These are phyloP conservation scores for Lepidurus couesii DNA, from an alignment of 1,140 invertebrate genomes.

Conservation along the genomic window DNA sequence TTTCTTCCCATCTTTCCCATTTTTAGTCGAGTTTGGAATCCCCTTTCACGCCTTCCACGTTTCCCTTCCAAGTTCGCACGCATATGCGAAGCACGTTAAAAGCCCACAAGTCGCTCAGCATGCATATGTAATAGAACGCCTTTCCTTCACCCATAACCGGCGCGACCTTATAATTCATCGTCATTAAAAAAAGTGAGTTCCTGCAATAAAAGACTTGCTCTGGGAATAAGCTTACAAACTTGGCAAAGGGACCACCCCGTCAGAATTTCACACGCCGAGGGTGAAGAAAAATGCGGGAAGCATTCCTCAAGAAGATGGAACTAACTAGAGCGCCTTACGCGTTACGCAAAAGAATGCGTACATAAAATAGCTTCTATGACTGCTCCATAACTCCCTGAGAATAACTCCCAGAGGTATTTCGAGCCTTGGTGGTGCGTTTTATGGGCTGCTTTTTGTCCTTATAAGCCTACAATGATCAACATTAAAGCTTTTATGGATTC, in stretches of 20 bases:
- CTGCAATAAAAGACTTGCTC: constrained; percentile 15
- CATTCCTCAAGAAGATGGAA: neutral
- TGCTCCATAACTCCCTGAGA: too few relatives aligned
- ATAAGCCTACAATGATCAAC: too few relatives aligned
- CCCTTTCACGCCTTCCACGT: constrained; percentile 2
- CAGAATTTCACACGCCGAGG: constrained; percentile 6
- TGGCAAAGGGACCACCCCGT: constrained; percentile 8
- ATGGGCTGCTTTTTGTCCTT: too few relatives aligned
- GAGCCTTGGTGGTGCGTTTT: too few relatives aligned
- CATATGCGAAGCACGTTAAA: neutral
- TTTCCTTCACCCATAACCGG: constrained; percentile 6
- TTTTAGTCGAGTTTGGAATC: neutral
- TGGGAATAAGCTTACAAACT: constrained; percentile 11
- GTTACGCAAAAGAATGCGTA: neutral
- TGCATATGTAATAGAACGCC: constrained; percentile 10
- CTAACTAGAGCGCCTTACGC: neutral
- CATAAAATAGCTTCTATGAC: too few relatives aligned
- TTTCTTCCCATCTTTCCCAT: constrained; percentile 2
- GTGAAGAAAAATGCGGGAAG: neutral
- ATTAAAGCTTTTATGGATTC: too few relatives aligned
- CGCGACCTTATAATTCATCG: constrained; percentile 21
- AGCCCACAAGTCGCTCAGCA: constrained; percentile 7
- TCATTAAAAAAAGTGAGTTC: constrained; percentile 20
- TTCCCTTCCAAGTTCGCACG: neutral
- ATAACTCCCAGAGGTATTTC: too few relatives aligned